Evolutionary conservation across 2,113 vertebrate species (phyloP), one percentile per base, ranked within the genome.

Genomic region (Charina bottae): DNA sequence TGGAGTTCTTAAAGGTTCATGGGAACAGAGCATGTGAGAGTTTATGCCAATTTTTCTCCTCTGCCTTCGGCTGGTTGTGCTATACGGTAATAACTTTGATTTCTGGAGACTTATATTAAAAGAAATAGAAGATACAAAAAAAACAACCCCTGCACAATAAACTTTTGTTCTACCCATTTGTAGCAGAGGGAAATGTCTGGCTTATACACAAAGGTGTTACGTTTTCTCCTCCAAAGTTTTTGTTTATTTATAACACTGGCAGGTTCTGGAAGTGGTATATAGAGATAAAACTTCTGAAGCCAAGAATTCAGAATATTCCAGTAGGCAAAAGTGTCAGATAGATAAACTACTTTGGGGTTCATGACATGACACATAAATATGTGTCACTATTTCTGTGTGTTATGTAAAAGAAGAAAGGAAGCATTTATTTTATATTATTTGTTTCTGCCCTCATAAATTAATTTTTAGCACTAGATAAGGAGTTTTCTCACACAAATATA

Each of bases 21-120:
- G 12, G 46, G 24, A 84, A 62, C 46, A 64, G 83, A 92, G 55
- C 26, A 28, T 84, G 19, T 19, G 62, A 78, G 85, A 49, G 11
- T 53, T 86, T 60, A 55, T 55, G 46, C 58, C 72, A 42, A 89
- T 92, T 55, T 83, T 85, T 64, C 87, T 89, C 85, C 78, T 64
- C 78, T 55, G 91, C 91, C 91, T 89, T 59, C 55, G 91, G 91
- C 91, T 89, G 72, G 72, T 37, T 78, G 33, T 10, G 9, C 87
- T 64, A 9, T 64, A 9, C 49, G 11, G 87, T 89, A 89, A 92
- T 92, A 92, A 89, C 78, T 85, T 64, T 89, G 87, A 59, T 92
- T 89, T 85, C 91, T 53, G 53, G 55, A 59, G 78, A 85, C 87
- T 89, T 89, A 89, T 92, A 92, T 89, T 68, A 92, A 92, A 92